phyloP scores from a whole-genome alignment of 2,113 vertebrate genomes.

The Pedetes capensis region DNA sequence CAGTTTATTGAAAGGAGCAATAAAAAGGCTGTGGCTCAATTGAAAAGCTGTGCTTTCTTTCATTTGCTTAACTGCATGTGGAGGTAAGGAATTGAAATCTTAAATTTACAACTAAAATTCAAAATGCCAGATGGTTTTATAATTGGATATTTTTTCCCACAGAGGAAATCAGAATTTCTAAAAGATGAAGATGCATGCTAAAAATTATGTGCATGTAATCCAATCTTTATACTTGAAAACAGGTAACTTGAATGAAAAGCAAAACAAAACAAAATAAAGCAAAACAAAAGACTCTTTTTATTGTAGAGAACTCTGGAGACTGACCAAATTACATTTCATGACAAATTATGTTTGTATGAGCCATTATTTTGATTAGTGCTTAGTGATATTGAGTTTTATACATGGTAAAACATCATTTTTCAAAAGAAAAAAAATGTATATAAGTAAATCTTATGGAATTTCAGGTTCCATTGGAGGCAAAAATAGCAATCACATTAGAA shows the following conservation, averaged over 20 bases:
- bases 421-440: background rate
- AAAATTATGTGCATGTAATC: constrained; percentile 56
- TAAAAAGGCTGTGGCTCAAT: constrained; percentile 42
- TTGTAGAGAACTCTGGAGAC: background rate
- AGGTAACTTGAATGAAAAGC: background rate
- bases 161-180: constrained; percentile 28
- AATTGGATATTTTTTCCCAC: constrained; percentile 72
- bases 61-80: constrained; percentile 51
- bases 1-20: constrained; percentile 55
- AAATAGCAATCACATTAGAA: background rate
- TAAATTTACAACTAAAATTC: constrained; percentile 74
- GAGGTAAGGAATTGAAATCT: constrained; percentile 60
- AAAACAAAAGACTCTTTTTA: background rate
- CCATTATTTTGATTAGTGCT: background rate
- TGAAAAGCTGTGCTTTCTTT: constrained; percentile 53
- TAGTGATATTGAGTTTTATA: background rate
- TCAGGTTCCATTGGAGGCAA: background rate
- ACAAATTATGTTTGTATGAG: background rate
- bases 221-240: background rate
- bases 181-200: constrained; percentile 51
- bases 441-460: background rate
- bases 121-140: constrained; percentile 76
- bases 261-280: background rate
- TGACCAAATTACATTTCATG: constrained; percentile 4
- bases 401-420: background rate